A percentile compares a stretch with the other conserved stretches of the same genome.
Evolutionary conservation across 2,888 invertebrate species (phyloP).

Genomic region (Patella ulyssiponensis): DNA sequence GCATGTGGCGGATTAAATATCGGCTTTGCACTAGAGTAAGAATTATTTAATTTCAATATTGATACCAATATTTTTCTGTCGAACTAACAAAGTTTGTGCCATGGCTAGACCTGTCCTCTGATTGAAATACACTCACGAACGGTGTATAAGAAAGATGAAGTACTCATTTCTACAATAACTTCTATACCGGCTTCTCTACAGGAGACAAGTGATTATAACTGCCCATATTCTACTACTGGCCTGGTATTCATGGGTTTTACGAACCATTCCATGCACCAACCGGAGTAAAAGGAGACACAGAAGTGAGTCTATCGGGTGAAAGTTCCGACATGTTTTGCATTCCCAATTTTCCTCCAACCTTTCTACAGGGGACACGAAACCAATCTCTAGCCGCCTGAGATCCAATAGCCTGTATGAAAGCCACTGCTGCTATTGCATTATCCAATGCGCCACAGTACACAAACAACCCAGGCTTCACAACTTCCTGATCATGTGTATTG

Average conservation of each 20-base stretch:
- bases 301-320: constrained; percentile 29
- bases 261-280: constrained; percentile 34
- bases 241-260: constrained; percentile 34
- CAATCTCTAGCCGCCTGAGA: constrained; percentile 32
- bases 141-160: constrained; percentile 42
- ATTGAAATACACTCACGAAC: constrained; percentile 35
- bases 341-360: constrained; percentile 24
- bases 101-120: constrained; percentile 44
- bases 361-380: constrained; percentile 32
- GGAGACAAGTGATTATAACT: constrained; percentile 39
- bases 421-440: no score
- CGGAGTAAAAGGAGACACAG: constrained; percentile 30
- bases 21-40: constrained; percentile 24
- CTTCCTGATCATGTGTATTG: no score
- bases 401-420: constrained; percentile 31
- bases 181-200: no score
- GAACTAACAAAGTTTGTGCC: constrained; percentile 54
- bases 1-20: constrained; percentile 38
- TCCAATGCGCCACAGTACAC: no score
- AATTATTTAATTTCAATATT: background rate
- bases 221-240: constrained; percentile 40
- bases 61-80: constrained; percentile 36
- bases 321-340: constrained; percentile 38
- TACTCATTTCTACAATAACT: constrained; percentile 38
- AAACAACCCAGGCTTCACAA: no score